Conservation (phyloP, 2,113 vertebrate species). For the Gracilinanus agilis region DNA sequence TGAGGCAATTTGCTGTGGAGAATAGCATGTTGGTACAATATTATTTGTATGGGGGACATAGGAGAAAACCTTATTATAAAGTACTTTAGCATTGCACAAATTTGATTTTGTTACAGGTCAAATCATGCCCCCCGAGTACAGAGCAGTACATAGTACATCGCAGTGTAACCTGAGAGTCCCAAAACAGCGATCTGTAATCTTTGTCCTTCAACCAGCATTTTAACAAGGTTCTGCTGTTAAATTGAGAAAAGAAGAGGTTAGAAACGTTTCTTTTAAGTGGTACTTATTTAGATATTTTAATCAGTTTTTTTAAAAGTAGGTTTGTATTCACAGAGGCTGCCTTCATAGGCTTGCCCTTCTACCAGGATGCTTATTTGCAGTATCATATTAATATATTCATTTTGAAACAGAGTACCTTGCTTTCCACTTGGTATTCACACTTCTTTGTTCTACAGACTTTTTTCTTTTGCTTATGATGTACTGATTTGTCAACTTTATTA, state of each 20-base stretch:
- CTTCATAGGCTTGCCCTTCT: conserved; percentile 15
- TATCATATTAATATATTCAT: conserved; percentile 7
- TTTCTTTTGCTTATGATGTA: conserved; percentile 16
- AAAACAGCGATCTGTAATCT: neutral
- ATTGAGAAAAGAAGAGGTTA: conserved; percentile 21
- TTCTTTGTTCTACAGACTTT: neutral
- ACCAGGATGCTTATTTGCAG: conserved; percentile 12
- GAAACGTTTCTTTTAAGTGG: conserved; percentile 24
- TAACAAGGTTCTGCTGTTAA: conserved; percentile 13
- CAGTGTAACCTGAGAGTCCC: neutral
- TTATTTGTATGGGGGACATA: neutral
- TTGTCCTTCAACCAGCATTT: conserved; percentile 30
- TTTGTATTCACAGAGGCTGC: neutral
- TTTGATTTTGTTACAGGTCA: neutral
- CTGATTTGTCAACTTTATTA: conserved; percentile 55
- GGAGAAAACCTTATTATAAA: conserved; percentile 20
- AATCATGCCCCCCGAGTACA: neutral
- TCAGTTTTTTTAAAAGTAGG: conserved; percentile 37
- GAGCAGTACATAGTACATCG: neutral
- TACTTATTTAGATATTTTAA: conserved; percentile 43
- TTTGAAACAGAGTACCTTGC: conserved; percentile 27
- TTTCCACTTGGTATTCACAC: neutral
- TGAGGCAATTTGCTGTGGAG: neutral
- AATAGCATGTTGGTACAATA: conserved; percentile 20
- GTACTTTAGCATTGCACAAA: neutral